Percentiles rank a stretch among this genome's conserved stretches.
Evolutionary conservation across 2,888 invertebrate species (phyloP).

Genomic region (Drosophila subquinaria): DNA sequence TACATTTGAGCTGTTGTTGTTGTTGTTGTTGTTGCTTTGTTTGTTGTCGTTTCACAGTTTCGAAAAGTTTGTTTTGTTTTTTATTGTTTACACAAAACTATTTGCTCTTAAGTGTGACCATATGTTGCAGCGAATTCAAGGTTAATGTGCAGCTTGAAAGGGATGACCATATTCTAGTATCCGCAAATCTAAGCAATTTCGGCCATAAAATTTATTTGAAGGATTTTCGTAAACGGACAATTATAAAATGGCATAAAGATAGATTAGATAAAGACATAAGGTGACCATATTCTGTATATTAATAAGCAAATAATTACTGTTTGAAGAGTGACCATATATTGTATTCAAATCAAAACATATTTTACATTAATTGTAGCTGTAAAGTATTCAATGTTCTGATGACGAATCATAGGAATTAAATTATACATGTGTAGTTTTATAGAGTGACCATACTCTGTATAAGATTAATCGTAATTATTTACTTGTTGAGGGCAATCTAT

Average conservation of each 20-base stretch:
- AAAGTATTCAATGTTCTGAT: too few species aligned
- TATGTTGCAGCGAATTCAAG: neutral
- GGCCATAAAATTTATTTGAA: neutral
- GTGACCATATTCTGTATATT: neutral
- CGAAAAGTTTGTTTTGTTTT: constrained; percentile 31
- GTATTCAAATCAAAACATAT: too few species aligned
- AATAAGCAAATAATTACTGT: neutral
- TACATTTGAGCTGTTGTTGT: constrained; percentile 65
- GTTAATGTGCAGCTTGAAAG: constrained; percentile 5
- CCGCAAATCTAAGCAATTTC: too few species aligned
- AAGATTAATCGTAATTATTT: neutral
- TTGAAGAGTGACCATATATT: neutral
- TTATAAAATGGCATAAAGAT: neutral
- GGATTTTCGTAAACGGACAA: neutral
- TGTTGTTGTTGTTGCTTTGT: neutral
- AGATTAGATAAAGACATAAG: neutral
- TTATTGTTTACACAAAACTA: constrained; percentile 2
- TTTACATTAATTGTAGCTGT: too few species aligned
- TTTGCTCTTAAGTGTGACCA: constrained; percentile 4
- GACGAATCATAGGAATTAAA: too few species aligned
- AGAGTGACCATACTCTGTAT: neutral
- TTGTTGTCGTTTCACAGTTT: constrained; percentile 14
- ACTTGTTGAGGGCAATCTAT: too few species aligned
- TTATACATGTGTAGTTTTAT: neutral
- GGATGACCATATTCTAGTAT: constrained; percentile 8